Base-by-base conservation (phyloP, 2,113 vertebrate genomes). In the Felis chaus region DNA sequence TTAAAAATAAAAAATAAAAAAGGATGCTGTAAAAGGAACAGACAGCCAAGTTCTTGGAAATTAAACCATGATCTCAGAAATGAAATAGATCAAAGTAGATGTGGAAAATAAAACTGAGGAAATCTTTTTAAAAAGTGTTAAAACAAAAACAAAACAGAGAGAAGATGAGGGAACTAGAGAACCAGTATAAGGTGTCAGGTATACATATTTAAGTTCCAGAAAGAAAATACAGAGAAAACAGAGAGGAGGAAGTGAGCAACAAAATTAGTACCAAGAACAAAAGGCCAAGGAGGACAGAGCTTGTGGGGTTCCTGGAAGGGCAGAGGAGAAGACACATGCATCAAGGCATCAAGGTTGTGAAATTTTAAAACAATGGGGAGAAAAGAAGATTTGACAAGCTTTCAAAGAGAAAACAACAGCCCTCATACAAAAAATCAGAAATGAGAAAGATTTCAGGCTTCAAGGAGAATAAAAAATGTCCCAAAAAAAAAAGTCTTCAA, bases 81-180 rank as follows among this genome's bases (percentile, higher is more conserved):
- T 91, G 27, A 94, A 92, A 80, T 2, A 74, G 31, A 84, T 88
- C 41, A 87, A 1, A 87, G 23, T 23, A 91, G 12, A 9, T 45
- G 4, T 45, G 27, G 68, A 91, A 71, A 61, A 79, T 63, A 73
- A 95, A 95, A 55, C 27, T 84, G n/a, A 87, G 48, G 71, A 92
- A 95, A 92, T 61, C 23, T 71, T 57, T 63, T 95, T 89, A 93
- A 16, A 83, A 95, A 89, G 29, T 63, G 8, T 48, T 88, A 16
- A 41, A 91, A 68, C n/a, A 71, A 89, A 80, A 87, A 89, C 2
- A 74, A 74, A 41, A 27, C 50, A 31, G 78, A 69, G 27, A 39
- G 91, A 86, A 55, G 36, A 48, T 45, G 76, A 82, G 33, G 85
- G 53, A 80, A 76, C n/a, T 18, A 69, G 9, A 95, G 33, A 97